A percentile compares a stretch with the other conserved stretches of the same genome.
Conservation (phyloP, 2,113 vertebrate species). For the Pelodiscus sinensis region DNA sequence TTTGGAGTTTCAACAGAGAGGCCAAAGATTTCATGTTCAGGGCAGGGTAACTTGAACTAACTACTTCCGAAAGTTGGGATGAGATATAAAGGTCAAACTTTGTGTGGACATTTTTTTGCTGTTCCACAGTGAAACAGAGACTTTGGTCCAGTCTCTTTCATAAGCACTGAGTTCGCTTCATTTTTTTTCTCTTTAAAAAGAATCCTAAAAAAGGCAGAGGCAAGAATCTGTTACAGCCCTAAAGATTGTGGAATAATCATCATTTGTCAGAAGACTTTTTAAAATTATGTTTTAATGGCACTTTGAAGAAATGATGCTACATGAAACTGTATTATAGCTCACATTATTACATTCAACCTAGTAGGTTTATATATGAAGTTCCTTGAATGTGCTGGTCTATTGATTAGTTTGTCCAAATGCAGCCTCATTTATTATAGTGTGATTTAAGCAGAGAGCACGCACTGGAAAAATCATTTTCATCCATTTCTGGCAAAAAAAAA, state of each 20-base stretch:
- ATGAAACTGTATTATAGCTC: neutral
- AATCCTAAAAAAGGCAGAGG: neutral
- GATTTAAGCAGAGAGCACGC: conserved; percentile 38
- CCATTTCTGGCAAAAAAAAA: neutral
- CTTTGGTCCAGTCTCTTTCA: neutral
- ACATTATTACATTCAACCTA: conserved; percentile 4
- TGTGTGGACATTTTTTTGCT: neutral
- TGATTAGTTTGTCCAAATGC: conserved; percentile 10
- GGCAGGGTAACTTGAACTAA: neutral
- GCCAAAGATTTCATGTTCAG: neutral
- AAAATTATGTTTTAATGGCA: neutral
- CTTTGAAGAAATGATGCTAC: neutral
- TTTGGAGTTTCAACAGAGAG: neutral
- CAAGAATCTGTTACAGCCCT: neutral
- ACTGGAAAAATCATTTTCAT: conserved; percentile 32
- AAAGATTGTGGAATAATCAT: fast-evolving
- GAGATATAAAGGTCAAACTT: neutral
- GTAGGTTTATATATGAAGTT: neutral
- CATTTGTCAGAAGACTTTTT: fast-evolving
- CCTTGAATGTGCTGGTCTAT: conserved; percentile 18
- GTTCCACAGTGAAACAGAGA: neutral
- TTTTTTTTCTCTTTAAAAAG: neutral
- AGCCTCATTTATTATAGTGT: conserved; percentile 48
- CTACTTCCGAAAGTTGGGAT: neutral
- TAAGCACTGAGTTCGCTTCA: neutral